Evolutionary conservation across 2,113 vertebrate species (phyloP).

Genomic region (Calyptomena viridis): DNA sequence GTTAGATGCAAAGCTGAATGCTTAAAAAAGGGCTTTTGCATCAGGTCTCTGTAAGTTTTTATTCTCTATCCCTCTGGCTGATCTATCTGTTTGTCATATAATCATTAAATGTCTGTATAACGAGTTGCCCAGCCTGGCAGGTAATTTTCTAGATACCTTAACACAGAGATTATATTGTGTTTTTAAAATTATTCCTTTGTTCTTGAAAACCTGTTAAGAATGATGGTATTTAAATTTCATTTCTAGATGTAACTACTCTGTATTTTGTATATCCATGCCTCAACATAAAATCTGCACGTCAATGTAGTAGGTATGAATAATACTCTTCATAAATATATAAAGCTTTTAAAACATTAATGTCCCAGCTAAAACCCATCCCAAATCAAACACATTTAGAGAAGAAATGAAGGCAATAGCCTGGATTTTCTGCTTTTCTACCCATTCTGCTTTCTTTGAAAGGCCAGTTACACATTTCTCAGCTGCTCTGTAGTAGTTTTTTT

Average conservation of each 20-base stretch:
- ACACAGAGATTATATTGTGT: accelerated
- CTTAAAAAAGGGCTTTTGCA: not conserved
- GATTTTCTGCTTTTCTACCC: not conserved
- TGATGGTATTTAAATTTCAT: not conserved
- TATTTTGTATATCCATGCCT: accelerated
- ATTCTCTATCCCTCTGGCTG: not conserved
- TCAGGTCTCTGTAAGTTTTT: not conserved
- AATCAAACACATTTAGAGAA: not conserved
- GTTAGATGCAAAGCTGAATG: not conserved
- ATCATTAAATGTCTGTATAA: not conserved
- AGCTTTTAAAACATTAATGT: not conserved
- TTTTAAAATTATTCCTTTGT: not conserved
- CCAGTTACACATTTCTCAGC: not conserved
- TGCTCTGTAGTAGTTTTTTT: not conserved
- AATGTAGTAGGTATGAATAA: not conserved
- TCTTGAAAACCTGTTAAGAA: not conserved
- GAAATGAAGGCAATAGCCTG: not conserved
- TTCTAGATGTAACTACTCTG: not conserved
- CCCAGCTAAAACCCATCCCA: not conserved
- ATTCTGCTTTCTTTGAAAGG: accelerated
- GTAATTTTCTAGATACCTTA: not conserved
- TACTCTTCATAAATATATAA: not conserved
- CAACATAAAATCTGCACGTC: not conserved
- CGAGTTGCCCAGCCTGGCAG: not conserved
- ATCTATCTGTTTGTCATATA: not conserved